Evolutionary conservation across 2,888 invertebrate species (phyloP).

Genomic region (Dryocosmus kuriphilus): DNA sequence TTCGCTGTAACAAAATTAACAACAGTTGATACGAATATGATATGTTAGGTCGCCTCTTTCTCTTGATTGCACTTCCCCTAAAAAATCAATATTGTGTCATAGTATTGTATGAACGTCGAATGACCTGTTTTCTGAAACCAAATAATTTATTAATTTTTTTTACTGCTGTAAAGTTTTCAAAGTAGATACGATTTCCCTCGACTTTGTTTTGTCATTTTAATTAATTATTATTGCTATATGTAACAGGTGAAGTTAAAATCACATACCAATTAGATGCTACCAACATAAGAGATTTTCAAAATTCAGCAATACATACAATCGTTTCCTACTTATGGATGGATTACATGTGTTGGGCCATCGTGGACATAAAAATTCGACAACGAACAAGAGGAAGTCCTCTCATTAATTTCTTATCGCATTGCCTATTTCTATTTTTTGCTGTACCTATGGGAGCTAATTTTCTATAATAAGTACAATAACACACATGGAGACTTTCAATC

Average conservation of each 20-base stretch:
- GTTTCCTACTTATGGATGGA: conserved; percentile 74
- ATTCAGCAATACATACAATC: conserved; percentile 62
- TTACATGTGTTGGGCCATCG: conserved; percentile 74
- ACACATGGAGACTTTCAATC: neutral
- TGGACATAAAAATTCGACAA: conserved; percentile 73
- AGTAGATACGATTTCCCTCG: too few species aligned
- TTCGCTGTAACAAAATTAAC: neutral
- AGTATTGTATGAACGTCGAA: too few species aligned
- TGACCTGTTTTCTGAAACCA: too few species aligned
- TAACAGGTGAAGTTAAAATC: conserved; percentile 15
- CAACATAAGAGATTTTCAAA: conserved; percentile 56
- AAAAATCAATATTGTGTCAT: neutral
- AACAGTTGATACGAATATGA: neutral
- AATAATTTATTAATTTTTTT: too few species aligned
- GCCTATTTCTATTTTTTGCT: conserved; percentile 12
- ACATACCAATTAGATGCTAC: neutral
- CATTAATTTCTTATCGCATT: conserved; percentile 13
- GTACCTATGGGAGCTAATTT: conserved; percentile 5
- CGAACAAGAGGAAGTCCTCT: conserved; percentile 58
- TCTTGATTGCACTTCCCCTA: conserved; percentile 6
- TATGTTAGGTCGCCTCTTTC: neutral
- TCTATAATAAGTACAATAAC: neutral
- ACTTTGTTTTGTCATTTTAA: too few species aligned
- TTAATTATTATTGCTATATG: neutral
- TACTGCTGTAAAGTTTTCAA: too few species aligned